Base-by-base conservation (phyloP, 2,113 vertebrate species). In the Rhizomys pruinosus region DNA sequence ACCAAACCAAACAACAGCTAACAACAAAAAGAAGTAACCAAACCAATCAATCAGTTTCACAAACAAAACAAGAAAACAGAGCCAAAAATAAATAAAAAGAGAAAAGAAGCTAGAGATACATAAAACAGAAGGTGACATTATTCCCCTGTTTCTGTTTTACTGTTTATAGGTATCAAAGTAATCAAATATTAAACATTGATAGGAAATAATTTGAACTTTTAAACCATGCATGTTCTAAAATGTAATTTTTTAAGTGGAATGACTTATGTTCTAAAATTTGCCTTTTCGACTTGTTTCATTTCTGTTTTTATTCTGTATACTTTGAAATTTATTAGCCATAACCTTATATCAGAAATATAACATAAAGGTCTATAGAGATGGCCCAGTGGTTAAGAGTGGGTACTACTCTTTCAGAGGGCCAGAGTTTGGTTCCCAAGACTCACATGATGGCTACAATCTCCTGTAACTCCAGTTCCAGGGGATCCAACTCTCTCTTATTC, bases 191-290 rank as follows among this genome's bases (percentile, higher is more conserved):
- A 17, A 29, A 61, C 4, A 15, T 16, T 61, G 4, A 61, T 61
- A 61, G 8, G 22, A 4, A 22, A 52, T 11, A 64, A 20, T 27
- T 23, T 64, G 63, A 23, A 78, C 6, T 94, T 88, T 63, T 52
- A 92, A 78, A 77, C 69, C 22, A 68, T 13, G 66, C 78, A 25
- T 74, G 27, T 74, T 44, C 19, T 71, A 87, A 57, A 80, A 13
- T 55, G 71, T 88, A 71, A n/a, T 71, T 84, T 88, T 55, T 55
- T 42, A 59, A 84, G 29, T 23, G 42, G 0, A 3, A 86, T 91
- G 23, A 64, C 69, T 87, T 74, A 87, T 71, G 12, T 84, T 92
- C 27, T 55, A 16, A 77, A 88, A 39, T 92, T 84, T 87, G 59
- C 69, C 76, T 89, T 88, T 88, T 11, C 16, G 69, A 7, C 29